Evolutionary conservation across 1,140 invertebrate genomes (phyloP).

Genomic region (Colletes gigas): DNA sequence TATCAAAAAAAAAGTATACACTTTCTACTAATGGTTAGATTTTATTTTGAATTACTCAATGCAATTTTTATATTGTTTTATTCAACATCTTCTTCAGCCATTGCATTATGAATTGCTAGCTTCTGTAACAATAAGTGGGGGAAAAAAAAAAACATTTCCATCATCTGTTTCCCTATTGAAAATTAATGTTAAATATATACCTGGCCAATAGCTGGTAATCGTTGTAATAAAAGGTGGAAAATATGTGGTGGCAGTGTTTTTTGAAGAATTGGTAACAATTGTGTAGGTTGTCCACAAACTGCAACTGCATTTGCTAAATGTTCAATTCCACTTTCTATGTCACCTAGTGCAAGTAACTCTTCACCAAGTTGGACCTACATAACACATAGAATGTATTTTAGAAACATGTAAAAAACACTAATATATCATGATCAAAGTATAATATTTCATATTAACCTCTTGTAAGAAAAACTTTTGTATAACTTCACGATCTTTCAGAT

Average conservation of each 20-base stretch:
- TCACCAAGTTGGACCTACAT: conserved; percentile 92
- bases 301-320: conserved; percentile 97
- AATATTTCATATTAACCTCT: conserved; percentile 81
- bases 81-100: conserved; percentile 79
- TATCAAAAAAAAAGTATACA: conserved; percentile 60
- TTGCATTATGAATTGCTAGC: conserved; percentile 67
- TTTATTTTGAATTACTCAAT: conserved; percentile 69
- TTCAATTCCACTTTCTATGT: conserved; percentile 94
- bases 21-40: conserved; percentile 58
- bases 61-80: conserved; percentile 66
- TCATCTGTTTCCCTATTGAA: not conserved
- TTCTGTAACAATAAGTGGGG: conserved; percentile 73
- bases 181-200: conserved; percentile 69
- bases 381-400: conserved; percentile 31
- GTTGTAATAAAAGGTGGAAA: conserved; percentile 92
- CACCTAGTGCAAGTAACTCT: conserved; percentile 91
- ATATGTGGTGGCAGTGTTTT: conserved; percentile 96
- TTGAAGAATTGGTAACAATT: conserved; percentile 94
- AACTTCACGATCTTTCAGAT: conserved; percentile 94
- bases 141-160: conserved; percentile 14
- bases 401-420: conserved; percentile 2
- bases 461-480: conserved; percentile 95
- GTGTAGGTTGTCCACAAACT: conserved; percentile 97
- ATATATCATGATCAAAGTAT: not conserved
- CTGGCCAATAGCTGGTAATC: conserved; percentile 87